Conservation (phyloP, 1,140 invertebrate genomes). For the Halyomorpha halys region DNA sequence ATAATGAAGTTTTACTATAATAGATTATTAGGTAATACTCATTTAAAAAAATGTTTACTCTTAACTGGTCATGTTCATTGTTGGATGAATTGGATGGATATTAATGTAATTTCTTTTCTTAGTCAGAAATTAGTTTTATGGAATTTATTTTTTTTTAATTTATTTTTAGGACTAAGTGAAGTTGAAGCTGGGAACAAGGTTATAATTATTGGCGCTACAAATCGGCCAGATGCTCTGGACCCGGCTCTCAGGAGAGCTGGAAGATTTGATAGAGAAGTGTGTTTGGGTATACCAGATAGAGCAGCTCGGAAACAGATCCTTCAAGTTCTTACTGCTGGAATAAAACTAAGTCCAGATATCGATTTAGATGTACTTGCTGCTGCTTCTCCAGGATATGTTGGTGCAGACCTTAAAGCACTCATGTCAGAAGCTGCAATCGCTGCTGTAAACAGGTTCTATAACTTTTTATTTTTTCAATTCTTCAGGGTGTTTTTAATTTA, state of each 20-base stretch:
- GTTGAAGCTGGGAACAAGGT: constrained; percentile 44
- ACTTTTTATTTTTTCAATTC: too few species aligned
- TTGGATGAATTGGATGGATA: too few species aligned
- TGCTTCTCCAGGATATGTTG: constrained; percentile 91
- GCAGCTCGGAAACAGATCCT: constrained; percentile 65
- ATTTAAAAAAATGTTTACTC: too few species aligned
- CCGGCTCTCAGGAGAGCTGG: constrained; percentile 83
- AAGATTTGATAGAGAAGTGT: constrained; percentile 86
- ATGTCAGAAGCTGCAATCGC: constrained; percentile 75
- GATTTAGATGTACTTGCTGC: constrained; percentile 62
- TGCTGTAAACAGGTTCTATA: constrained; percentile 57
- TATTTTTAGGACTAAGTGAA: not conserved
- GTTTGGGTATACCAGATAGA: constrained; percentile 84
- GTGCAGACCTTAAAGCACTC: constrained; percentile 82
- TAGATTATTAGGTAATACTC: too few species aligned
- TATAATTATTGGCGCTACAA: constrained; percentile 90
- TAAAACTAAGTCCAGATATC: constrained; percentile 58
- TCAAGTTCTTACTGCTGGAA: constrained; percentile 52
- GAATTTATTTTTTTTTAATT: too few species aligned
- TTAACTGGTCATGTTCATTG: too few species aligned
- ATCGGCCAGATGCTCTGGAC: constrained; percentile 85
- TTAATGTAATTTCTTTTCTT: too few species aligned
- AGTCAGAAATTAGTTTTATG: too few species aligned
- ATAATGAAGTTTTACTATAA: too few species aligned
- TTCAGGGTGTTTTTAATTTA: too few species aligned